A percentile compares a stretch with the other conserved stretches of the same genome.
Evolutionary conservation across 2,113 vertebrate species (phyloP).

Genomic region (Tragelaphus buxtoni): DNA sequence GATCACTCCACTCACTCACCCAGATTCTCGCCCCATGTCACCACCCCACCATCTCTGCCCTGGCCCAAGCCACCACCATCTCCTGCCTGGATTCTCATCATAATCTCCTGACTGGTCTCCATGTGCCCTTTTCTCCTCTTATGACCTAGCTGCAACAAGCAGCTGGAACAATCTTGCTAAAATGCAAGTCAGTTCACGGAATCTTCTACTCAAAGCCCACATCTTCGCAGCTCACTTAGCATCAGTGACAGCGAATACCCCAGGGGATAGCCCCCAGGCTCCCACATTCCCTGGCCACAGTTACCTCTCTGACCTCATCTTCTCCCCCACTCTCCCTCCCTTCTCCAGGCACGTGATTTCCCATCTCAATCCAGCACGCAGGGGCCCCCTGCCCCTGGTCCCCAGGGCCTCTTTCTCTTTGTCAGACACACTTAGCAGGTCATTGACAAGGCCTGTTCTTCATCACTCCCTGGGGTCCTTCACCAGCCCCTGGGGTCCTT

Average conservation of each 20-base stretch:
- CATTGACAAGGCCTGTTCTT: background rate
- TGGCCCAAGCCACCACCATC: background rate
- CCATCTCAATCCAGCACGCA: background rate
- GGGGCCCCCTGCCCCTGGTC: background rate
- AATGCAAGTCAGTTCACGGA: rapidly evolving
- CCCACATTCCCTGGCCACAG: background rate
- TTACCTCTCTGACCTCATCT: background rate
- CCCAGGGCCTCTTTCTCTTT: background rate
- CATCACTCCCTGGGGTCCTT: background rate
- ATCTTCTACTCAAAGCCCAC: background rate
- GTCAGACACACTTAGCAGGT: background rate
- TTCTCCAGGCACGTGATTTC: rapidly evolving
- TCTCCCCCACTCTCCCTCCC: rapidly evolving
- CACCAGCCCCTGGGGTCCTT: rapidly evolving
- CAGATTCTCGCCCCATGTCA: rapidly evolving
- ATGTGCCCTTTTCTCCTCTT: too few species aligned
- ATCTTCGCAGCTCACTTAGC: background rate
- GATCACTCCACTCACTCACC: background rate
- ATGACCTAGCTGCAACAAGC: background rate
- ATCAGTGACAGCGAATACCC: background rate
- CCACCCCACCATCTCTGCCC: background rate
- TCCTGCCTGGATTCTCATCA: background rate
- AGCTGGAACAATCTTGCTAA: background rate
- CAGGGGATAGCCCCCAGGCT: background rate
- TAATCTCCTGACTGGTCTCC: background rate